phyloP scores from a whole-genome alignment of 2,113 vertebrate genomes.

The Stomatorhinus ivindoensis region DNA sequence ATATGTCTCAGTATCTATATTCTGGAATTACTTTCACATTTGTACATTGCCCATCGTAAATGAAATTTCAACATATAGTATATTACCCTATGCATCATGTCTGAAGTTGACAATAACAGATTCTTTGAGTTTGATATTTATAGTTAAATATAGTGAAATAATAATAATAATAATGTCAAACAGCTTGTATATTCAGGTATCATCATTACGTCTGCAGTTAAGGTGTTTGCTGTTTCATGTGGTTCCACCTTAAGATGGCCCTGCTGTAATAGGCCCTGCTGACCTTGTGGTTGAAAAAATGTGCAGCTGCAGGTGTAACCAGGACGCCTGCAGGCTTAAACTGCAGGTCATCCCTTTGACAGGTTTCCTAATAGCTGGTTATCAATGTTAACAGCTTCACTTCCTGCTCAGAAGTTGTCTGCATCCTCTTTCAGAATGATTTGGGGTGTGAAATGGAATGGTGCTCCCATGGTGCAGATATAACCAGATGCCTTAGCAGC shows the following conservation, averaged over 20 bases:
- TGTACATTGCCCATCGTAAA: background rate
- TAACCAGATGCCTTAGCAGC: background rate
- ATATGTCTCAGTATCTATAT: background rate
- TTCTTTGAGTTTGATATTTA: background rate
- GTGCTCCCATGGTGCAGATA: slow-evolving; percentile 12
- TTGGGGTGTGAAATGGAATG: slow-evolving; percentile 39
- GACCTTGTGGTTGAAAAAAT: background rate
- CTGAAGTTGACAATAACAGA: background rate
- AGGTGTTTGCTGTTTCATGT: background rate
- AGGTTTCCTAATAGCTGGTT: slow-evolving; percentile 6
- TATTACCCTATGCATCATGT: background rate
- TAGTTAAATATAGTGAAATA: background rate
- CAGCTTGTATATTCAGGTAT: background rate
- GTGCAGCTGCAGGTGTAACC: background rate
- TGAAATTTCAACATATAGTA: background rate
- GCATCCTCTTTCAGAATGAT: slow-evolving; percentile 25
- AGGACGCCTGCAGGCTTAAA: background rate
- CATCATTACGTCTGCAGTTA: background rate
- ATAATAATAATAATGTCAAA: background rate
- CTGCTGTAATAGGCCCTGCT: background rate
- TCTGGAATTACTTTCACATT: background rate
- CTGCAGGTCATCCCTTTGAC: background rate
- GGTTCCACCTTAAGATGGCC: background rate
- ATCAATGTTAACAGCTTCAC: background rate
- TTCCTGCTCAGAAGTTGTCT: slow-evolving; percentile 35